Base-by-base conservation (phyloP, 2,888 invertebrate species). In the Protophormia terraenovae region DNA sequence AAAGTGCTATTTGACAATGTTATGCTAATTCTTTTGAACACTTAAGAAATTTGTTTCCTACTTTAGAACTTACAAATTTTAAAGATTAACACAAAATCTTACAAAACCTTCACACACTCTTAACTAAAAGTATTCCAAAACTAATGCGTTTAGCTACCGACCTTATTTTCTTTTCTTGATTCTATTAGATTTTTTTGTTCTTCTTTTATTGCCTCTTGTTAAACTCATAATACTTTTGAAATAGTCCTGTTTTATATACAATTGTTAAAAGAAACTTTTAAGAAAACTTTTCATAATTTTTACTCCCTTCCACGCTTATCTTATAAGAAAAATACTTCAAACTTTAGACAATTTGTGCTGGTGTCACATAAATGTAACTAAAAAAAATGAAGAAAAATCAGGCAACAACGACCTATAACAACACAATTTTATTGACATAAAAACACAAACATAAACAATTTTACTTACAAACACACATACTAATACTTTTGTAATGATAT, bases 341-440 rank as follows among this genome's bases (percentile, higher is more conserved):
- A 47, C 32, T 64, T 75, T 19, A 50, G 75, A 75, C 32, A 45
- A 62, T 73, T 73, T 62, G 10, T 47, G 24, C 19, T 62, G 75
- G 38, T 75, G 64, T 76, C 50, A 62, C 19, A 29, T 53, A 53
- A 29, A 66, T 60, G 32, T 60, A 45, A 45, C 22, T n/a, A 53
- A 71, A 27, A 12, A 55, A 12, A 55, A 22, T 8, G 2, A 22
- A 1, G 50, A 16, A 47, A 32, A 35, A 14, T 16, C 22, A 62
- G 19, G 3, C 3, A 27, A 50, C 45, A 82, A 77, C 45, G 71
- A 77, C 45, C 71, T 76, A 66, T 50, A 82, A 82, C 35, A 82
- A 76, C 45, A 83, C 14, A 53, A 22, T 64, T n/a, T 50, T 71
- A 53, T 50, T 69, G 55, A 73, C 32, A 55, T 19, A 14, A 45